phyloP scores from a whole-genome alignment of 2,797 vertebrate species.

The Acanthiza pusilla region DNA sequence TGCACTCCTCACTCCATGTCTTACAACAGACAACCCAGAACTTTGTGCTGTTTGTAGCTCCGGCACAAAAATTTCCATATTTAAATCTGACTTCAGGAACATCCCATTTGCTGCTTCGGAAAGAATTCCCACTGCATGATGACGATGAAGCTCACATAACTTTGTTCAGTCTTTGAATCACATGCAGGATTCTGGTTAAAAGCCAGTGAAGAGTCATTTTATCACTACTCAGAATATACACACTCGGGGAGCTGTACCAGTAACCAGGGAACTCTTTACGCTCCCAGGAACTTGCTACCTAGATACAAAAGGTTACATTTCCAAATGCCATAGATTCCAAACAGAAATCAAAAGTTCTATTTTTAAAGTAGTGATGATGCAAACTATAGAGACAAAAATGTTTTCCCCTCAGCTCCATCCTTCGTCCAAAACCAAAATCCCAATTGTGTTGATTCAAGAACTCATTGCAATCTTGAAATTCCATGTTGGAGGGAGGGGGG shows the following conservation, averaged over 20 bases:
- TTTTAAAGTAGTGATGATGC: constrained; percentile 32
- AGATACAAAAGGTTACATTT: constrained; percentile 23
- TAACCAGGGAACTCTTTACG: not conserved
- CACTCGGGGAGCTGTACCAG: not conserved
- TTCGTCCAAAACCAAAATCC: not conserved
- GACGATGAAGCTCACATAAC: constrained; percentile 42
- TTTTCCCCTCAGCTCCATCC: not conserved
- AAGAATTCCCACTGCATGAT: constrained; percentile 64
- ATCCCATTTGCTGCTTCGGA: constrained; percentile 57
- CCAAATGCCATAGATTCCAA: not conserved
- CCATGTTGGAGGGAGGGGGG: not conserved
- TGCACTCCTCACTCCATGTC: not conserved
- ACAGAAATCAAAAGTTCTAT: constrained; percentile 12
- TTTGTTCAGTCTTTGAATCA: constrained; percentile 57
- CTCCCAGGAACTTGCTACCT: constrained; percentile 20
- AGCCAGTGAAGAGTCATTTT: constrained; percentile 29
- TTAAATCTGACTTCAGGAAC: constrained; percentile 68
- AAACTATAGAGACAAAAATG: constrained; percentile 2
- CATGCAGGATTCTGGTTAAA: constrained; percentile 45
- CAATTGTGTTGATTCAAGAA: not conserved
- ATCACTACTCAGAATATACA: constrained; percentile 35
- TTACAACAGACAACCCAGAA: not conserved
- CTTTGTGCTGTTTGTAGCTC: not conserved
- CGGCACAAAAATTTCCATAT: constrained; percentile 44
- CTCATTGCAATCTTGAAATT: not conserved